Base-by-base conservation (phyloP, 1,140 invertebrate species). In the Drosophila sechellia region DNA sequence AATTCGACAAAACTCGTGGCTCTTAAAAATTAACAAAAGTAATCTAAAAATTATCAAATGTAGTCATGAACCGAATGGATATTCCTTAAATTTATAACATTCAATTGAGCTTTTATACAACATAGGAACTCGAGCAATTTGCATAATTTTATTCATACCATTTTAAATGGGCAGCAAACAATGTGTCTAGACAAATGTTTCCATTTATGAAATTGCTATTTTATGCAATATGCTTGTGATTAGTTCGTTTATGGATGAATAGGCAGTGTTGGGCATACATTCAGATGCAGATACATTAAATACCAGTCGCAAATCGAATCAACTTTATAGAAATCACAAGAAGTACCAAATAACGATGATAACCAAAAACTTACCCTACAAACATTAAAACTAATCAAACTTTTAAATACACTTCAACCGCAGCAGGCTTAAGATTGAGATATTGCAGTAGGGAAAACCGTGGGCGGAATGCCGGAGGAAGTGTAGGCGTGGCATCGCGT, bases 321-420 rank as follows among this genome's bases (percentile, higher is more conserved):
- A 77, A 61, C 56, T 86, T 68, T 56, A 70, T 54, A 60, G 60
- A 78, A 86, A 71, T 81, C 78, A 68, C 65, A 57, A 27, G 11
- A 37, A 48, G 20, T 39, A 39, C 46, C 58, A 46, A 20, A 42
- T 22, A 20, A 45, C 20, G 55, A 45, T 40, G 56, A 37, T 48
- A 52, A 49, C 35, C 43, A 22, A 39, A 39, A 81, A 66, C 57
- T 76, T 69, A 71, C 66, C 52, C 57, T 25, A 56, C 79, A 86
- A 87, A 89, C 84, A 87, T 87, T 90, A 87, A 84, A 89, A 87
- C 84, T 87, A 87, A 87, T 87, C 84, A 89, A 89, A 87, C 84
- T 87, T 87, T 87, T 89, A 89, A 89, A 87, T 87, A 89, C 84
- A 87, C 79, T 89, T 87, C 84, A 87, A 77, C 84, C 83, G 69